These are phyloP conservation scores for Drosophila pseudoobscura DNA, from an alignment of 1,140 invertebrate species.

Conservation along the genomic window DNA sequence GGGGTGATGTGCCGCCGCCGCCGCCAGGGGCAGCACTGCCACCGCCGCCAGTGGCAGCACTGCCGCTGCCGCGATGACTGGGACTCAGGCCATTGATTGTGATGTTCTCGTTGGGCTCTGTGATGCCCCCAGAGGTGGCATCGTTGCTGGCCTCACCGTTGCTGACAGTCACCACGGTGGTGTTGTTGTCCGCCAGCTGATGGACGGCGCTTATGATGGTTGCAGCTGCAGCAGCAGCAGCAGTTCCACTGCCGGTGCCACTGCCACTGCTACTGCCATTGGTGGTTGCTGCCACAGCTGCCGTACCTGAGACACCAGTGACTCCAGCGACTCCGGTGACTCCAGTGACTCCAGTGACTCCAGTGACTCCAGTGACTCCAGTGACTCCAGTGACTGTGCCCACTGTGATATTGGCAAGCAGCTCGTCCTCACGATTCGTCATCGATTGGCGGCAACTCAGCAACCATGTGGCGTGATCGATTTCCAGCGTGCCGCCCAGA, in stretches of 20 bases:
- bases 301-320: neutral
- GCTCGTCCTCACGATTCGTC: conserved; percentile 85
- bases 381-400: conserved; percentile 27
- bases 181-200: conserved; percentile 64
- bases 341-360: conserved; percentile 4
- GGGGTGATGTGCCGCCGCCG: conserved; percentile 17
- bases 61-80: conserved; percentile 40
- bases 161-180: conserved; percentile 68
- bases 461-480: conserved; percentile 95
- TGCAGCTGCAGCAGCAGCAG: conserved; percentile 33
- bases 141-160: conserved; percentile 39
- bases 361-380: conserved; percentile 10
- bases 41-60: conserved; percentile 1
- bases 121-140: conserved; percentile 10
- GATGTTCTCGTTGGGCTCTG: conserved; percentile 78
- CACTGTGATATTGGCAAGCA: conserved; percentile 81
- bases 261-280: conserved; percentile 43
- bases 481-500: conserved; percentile 92
- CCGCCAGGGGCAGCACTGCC: neutral
- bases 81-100: conserved; percentile 79
- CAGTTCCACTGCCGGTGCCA: conserved; percentile 10
- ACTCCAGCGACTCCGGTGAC: neutral
- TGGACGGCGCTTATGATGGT: conserved; percentile 70
- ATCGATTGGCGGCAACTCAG: conserved; percentile 86
- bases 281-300: conserved; percentile 20